A percentile compares a stretch with the other conserved stretches of the same genome.
phyloP scores from a whole-genome alignment of 2,888 invertebrate genomes.

The Agonopterix subpropinquella region DNA sequence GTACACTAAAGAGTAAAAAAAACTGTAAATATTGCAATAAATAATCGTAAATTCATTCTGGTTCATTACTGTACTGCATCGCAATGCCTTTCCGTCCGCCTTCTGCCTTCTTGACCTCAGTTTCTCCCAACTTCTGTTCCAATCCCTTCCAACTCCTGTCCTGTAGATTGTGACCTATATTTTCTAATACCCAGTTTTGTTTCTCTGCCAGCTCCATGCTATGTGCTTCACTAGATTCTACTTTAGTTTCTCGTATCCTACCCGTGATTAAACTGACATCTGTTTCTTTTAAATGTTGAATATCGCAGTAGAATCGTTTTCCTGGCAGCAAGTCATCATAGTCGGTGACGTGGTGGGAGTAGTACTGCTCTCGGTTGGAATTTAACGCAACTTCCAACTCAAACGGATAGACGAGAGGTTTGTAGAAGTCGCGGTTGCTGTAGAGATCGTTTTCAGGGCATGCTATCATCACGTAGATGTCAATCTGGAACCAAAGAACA shows the following conservation, averaged over 20 bases:
- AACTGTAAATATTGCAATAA: slow-evolving; percentile 26
- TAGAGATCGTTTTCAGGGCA: slow-evolving; percentile 93
- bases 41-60: slow-evolving; percentile 33
- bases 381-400: slow-evolving; percentile 93
- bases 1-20: slow-evolving; percentile 10
- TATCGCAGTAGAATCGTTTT: slow-evolving; percentile 59
- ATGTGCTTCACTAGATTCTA: slow-evolving; percentile 41
- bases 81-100: slow-evolving; percentile 88
- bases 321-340: slow-evolving; percentile 84
- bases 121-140: slow-evolving; percentile 86
- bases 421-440: slow-evolving; percentile 89
- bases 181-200: slow-evolving; percentile 69
- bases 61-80: slow-evolving; percentile 79
- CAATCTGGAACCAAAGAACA: slow-evolving; percentile 77
- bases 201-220: slow-evolving; percentile 58
- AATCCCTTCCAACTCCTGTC: slow-evolving; percentile 90
- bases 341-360: slow-evolving; percentile 81
- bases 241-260: slow-evolving; percentile 73
- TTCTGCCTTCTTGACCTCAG: slow-evolving; percentile 79
- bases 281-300: slow-evolving; percentile 53
- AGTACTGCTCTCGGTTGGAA: slow-evolving; percentile 67
- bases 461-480: slow-evolving; percentile 92
- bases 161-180: slow-evolving; percentile 79
- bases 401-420: slow-evolving; percentile 92
- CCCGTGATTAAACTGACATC: slow-evolving; percentile 88